Percentiles rank a stretch among this genome's conserved stretches.
Evolutionary conservation across 2,888 invertebrate species (phyloP).

Genomic region (Euclidia mi): DNA sequence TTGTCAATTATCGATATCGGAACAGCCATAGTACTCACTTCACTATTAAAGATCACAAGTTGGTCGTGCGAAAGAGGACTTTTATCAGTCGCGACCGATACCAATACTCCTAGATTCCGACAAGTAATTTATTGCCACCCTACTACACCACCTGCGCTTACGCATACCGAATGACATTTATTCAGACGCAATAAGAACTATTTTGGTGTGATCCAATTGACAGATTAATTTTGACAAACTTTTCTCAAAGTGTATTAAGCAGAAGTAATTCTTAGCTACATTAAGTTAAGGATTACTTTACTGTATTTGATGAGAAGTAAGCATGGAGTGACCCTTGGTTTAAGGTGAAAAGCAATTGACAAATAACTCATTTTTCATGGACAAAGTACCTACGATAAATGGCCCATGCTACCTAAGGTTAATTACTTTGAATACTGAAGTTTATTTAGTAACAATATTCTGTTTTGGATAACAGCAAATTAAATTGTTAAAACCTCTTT

Average conservation of each 20-base stretch:
- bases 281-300: conserved; percentile 27
- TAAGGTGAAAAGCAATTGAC: conserved; percentile 60
- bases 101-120: conserved; percentile 80
- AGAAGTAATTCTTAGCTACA: conserved; percentile 32
- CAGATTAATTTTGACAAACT: conserved; percentile 14
- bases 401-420: conserved; percentile 58
- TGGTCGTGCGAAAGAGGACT: conserved; percentile 81
- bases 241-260: conserved; percentile 23
- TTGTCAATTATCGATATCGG: conserved; percentile 47
- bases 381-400: conserved; percentile 51
- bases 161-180: conserved; percentile 25
- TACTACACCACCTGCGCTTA: conserved; percentile 45
- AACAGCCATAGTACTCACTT: conserved; percentile 35
- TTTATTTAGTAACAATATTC: too few species aligned
- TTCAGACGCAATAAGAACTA: conserved; percentile 7
- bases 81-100: conserved; percentile 86
- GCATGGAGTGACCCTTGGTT: conserved; percentile 47
- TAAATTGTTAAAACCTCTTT: too few species aligned
- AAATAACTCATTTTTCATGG: conserved; percentile 62
- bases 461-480: too few species aligned
- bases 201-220: conserved; percentile 20
- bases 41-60: conserved; percentile 74
- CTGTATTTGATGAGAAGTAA: conserved; percentile 5
- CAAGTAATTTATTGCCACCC: conserved; percentile 85
- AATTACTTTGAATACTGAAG: too few species aligned